Base-by-base conservation (phyloP, 2,888 invertebrate genomes). In the Netelia virgata region DNA sequence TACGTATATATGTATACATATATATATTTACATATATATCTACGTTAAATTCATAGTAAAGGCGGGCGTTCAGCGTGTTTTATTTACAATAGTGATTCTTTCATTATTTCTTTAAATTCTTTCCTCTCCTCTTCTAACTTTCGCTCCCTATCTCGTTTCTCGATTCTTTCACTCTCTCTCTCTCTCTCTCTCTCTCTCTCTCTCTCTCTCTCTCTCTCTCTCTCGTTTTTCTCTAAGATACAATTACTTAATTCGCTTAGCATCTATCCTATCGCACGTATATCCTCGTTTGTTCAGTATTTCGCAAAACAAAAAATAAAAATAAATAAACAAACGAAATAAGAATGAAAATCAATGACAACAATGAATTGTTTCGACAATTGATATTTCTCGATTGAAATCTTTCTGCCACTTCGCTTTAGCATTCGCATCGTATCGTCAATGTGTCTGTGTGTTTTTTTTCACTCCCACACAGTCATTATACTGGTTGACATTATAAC, bases 51-150 rank as follows among this genome's bases (percentile, higher is more conserved):
- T 88, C 80, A 86, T 84, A 85, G 85, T 88, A 87, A 88, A 90
- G 90, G 90, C 90, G 89, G 88, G 86, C 88, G 87, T 87, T 90
- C 79, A 88, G 90, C 89, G 86, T 87, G 88, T 88, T 83, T 84
- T 89, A 90, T 90, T 86, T 90, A 90, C 90, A 90, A 89, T 88
- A 87, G 86, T 88, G 87, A 88, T 89, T 85, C 86, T 85, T 74
- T 83, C 64, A n/a, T 79, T 77, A 72, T 68, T 66, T 74, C 79
- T 68, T 74, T 72, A 63, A 72, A 68, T 50, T 43, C 73, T 69
- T 61, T 66, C 83, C 76, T 77, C n/a, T 55, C 70, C 41, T 66
- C 73, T 61, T 77, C 72, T 79, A 76, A 66, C 70, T 74, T 68
- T 61, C 50, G 18, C 75, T 63, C 69, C 50, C 57, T 69, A 50